These are phyloP conservation scores for Conopomorpha cramerella DNA, from an alignment of 1,140 invertebrate species.

Conservation along the genomic window DNA sequence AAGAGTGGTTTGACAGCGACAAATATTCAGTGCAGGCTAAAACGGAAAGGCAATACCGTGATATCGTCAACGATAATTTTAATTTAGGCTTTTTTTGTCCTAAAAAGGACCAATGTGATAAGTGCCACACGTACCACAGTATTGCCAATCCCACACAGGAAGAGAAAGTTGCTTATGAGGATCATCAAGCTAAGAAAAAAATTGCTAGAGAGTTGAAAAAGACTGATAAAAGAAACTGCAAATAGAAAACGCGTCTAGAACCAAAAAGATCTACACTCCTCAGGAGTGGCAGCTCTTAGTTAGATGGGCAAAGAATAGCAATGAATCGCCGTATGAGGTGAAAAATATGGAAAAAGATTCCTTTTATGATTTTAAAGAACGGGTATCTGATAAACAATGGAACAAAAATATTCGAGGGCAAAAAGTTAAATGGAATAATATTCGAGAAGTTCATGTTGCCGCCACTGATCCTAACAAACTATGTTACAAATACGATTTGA, in stretches of 20 bases:
- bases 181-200: no score
- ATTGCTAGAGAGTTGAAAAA: no score
- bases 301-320: background rate
- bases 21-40: no score
- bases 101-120: no score
- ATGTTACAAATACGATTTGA: background rate
- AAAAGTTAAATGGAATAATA: background rate
- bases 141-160: no score
- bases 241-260: background rate
- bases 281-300: background rate
- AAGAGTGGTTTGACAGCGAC: no score
- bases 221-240: no score
- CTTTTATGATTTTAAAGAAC: conserved; percentile 1
- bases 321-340: background rate
- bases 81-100: no score
- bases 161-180: no score
- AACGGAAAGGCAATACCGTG: no score
- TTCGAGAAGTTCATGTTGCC: background rate
- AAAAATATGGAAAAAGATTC: background rate
- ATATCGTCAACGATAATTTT: no score
- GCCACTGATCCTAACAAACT: background rate
- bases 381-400: background rate
- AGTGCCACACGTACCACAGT: no score
- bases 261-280: background rate
- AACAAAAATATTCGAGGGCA: background rate